A percentile compares a stretch with the other conserved stretches of the same genome.
Evolutionary conservation across 2,113 vertebrate genomes (phyloP).

Genomic region (Oreochromis aureus): DNA sequence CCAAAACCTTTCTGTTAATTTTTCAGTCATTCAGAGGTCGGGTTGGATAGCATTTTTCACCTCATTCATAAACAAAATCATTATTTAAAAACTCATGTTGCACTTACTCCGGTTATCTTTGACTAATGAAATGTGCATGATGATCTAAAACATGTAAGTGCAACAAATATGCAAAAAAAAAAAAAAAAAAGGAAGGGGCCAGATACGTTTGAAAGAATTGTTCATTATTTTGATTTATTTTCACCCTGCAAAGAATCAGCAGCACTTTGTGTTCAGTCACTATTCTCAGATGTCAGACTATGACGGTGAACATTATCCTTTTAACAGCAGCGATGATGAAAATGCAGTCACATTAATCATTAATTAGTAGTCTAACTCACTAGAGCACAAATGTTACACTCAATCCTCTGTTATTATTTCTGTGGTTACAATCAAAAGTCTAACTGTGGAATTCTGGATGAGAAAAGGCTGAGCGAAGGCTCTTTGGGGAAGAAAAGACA

Average conservation of each 20-base stretch:
- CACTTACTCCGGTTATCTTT: not conserved
- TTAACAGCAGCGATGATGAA: not conserved
- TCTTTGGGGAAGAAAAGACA: not conserved
- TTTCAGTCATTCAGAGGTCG: not conserved
- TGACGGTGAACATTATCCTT: not conserved
- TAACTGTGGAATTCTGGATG: not conserved
- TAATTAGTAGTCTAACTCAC: not conserved
- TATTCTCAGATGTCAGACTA: not conserved
- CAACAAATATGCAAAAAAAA: not conserved
- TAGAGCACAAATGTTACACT: not conserved
- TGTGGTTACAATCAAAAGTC: not conserved
- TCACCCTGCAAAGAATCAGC: not conserved
- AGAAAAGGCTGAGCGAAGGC: not conserved
- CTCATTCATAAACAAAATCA: not conserved
- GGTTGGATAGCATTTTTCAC: not conserved
- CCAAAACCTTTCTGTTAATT: not conserved
- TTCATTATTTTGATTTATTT: not conserved
- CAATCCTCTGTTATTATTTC: not conserved
- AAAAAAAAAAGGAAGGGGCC: not conserved
- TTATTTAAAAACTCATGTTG: too few species aligned
- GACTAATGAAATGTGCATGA: not conserved
- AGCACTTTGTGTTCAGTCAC: not conserved
- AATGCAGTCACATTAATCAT: not conserved
- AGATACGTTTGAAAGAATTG: not conserved
- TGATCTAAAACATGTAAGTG: not conserved